Base-by-base conservation (phyloP, 2,797 vertebrate species). In the Monodelphis domestica region DNA sequence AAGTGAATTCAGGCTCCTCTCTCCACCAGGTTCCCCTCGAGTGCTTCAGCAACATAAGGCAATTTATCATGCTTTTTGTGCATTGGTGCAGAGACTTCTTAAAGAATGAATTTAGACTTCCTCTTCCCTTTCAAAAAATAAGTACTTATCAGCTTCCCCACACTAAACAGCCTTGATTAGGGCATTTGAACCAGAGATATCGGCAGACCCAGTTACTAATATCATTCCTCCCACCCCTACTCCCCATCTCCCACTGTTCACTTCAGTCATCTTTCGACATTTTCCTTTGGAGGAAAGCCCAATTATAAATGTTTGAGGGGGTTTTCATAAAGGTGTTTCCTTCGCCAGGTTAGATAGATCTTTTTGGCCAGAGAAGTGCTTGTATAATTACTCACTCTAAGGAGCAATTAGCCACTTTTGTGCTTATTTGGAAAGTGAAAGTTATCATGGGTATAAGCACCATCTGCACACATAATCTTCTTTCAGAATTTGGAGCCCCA, bases 41-140 rank as follows among this genome's bases (percentile, higher is more conserved):
- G 57, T 94, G 92, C 95, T 91, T 88, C 52, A 90, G 56, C 88
- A 95, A 38, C 91, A 26, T 33, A 89, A 97, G 78, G 89, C 53
- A 95, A 88, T 92, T 92, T 96, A 95, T 94, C 96, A 56, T 95
- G 33, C 95, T 98, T 95, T 97, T 90, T 95, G 95, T 94, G 93
- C 91, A 97, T 15, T 1, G 1, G 38, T 70, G 63, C 52, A 15
- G 30, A 12, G 0, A 89, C 0, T 94, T 97, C 97, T 95, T 54
- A 91, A 93, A 97, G 54, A 28, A 89, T 97, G 59, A 94, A 93
- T 95, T 95, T 89, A 90, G 89, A 95, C 91, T 93, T 94, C 93
- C 14, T 3, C 88, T 88, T 96, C 56, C 90, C 95, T 90, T 95
- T 96, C 91, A 91, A 52, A 59, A 96, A 97, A 89, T 90, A 84